A percentile compares a stretch with the other conserved stretches of the same genome.
These are phyloP conservation scores for Herpetotheres cachinnans DNA, from an alignment of 2,113 vertebrate species.

Conservation along the genomic window DNA sequence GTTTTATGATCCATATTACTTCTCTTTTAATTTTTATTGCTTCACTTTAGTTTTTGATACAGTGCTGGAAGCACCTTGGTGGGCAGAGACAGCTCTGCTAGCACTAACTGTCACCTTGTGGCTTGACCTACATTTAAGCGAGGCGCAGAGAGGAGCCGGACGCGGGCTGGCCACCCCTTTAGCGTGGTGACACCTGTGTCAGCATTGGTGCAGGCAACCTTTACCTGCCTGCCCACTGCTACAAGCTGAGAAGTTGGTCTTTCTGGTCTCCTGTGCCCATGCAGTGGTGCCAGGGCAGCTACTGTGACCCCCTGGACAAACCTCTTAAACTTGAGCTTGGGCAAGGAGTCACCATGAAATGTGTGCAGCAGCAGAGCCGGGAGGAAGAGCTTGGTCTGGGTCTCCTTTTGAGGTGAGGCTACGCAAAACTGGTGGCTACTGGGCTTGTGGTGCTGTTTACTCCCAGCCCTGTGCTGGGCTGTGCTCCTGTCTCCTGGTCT, in stretches of 20 bases:
- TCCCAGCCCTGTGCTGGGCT: not conserved
- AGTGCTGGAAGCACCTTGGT: not conserved
- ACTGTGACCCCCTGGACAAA: no score
- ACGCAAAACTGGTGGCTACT: not conserved
- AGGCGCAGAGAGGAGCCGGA: not conserved
- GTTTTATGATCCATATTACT: slow-evolving; percentile 11
- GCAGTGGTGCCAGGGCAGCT: not conserved
- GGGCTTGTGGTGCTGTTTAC: not conserved
- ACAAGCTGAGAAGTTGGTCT: not conserved
- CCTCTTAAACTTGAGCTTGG: not conserved
- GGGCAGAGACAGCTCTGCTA: not conserved
- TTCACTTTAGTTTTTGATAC: slow-evolving; percentile 1
- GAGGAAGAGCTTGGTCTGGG: not conserved
- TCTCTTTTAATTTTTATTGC: slow-evolving; percentile 39
- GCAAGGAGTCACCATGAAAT: not conserved
- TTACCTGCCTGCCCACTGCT: not conserved
- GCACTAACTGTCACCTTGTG: not conserved
- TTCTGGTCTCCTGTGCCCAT: not conserved
- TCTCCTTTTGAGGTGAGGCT: not conserved
- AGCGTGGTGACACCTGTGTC: not conserved
- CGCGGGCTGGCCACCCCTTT: rapidly evolving
- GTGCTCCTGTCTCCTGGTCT: not conserved
- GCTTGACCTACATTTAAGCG: not conserved
- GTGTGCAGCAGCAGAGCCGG: rapidly evolving
- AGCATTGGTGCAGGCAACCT: not conserved